phyloP scores from a whole-genome alignment of 2,797 vertebrate genomes.

The Cichlasoma orientale region DNA sequence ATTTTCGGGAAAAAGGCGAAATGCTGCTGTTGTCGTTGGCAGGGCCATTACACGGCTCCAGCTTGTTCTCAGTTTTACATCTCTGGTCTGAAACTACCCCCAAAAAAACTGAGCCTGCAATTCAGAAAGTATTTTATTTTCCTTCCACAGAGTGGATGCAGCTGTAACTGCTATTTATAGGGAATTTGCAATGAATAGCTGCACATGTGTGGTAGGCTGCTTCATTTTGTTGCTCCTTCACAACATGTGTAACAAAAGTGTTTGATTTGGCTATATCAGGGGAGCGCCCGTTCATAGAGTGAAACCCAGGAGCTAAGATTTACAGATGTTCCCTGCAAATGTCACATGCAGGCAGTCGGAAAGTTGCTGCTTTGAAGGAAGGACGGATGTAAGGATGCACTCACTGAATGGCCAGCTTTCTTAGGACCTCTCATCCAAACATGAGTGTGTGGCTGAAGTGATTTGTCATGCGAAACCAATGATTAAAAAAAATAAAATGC shows the following conservation, averaged over 20 bases:
- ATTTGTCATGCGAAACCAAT: not conserved
- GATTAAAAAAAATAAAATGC: not conserved
- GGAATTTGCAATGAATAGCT: not conserved
- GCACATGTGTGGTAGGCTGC: not conserved
- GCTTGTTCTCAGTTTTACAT: not conserved
- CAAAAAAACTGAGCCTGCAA: not conserved
- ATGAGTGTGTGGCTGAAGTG: not conserved
- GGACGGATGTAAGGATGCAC: not conserved
- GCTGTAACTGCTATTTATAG: conserved; percentile 3
- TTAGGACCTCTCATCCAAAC: not conserved
- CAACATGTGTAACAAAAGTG: not conserved
- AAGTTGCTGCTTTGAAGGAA: not conserved
- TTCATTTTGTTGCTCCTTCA: not conserved
- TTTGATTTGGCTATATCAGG: not conserved
- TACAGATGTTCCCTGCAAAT: not conserved
- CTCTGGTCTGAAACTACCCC: not conserved
- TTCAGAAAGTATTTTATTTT: not conserved
- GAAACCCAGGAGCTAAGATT: not conserved
- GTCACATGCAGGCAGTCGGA: not conserved
- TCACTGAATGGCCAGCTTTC: not conserved
- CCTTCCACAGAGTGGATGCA: not conserved
- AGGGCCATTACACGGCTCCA: not conserved
- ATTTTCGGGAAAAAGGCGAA: not conserved
- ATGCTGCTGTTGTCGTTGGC: not conserved
- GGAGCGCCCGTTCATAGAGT: not conserved